Evolutionary conservation across 2,888 invertebrate species (phyloP).

Genomic region (Ormyrus labotus): DNA sequence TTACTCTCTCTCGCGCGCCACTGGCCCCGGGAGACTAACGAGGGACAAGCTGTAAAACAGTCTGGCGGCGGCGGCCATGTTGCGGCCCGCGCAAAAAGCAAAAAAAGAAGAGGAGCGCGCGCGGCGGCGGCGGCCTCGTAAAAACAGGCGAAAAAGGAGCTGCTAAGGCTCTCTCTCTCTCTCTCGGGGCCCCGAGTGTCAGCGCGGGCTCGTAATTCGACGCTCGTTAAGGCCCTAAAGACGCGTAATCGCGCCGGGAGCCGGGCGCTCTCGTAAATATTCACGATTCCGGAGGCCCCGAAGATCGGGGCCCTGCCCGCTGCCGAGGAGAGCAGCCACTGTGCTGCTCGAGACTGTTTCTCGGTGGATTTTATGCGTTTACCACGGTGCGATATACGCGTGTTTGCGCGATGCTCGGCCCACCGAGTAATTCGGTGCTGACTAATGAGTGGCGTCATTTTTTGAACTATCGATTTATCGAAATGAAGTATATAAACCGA

Average conservation of each 20-base stretch:
- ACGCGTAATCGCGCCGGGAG: conserved; percentile 55
- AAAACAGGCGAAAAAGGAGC: conserved; percentile 8
- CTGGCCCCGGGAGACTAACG: conserved; percentile 34
- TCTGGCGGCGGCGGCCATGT: conserved; percentile 1
- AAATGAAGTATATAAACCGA: too few relatives aligned
- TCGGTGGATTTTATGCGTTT: neutral
- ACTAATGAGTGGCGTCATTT: too few relatives aligned
- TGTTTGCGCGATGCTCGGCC: too few relatives aligned
- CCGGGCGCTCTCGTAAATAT: conserved; percentile 47
- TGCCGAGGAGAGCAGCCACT: neutral
- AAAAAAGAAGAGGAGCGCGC: neutral
- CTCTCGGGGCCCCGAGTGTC: conserved; percentile 34
- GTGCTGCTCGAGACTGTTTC: too few relatives aligned
- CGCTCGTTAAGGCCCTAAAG: conserved; percentile 55
- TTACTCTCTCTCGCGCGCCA: conserved; percentile 11
- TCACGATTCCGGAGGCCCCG: conserved; percentile 21
- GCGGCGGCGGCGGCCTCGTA: neutral
- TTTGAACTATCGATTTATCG: too few relatives aligned
- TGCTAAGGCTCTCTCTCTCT: too few relatives aligned
- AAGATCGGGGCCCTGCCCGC: neutral
- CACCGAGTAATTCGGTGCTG: too few relatives aligned
- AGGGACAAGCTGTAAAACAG: conserved; percentile 55
- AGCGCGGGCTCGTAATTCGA: conserved; percentile 53
- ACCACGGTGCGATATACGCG: too few relatives aligned
- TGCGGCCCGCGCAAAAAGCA: neutral